Base-by-base conservation (phyloP, 2,797 vertebrate species). In the Micromesistius poutassou region DNA sequence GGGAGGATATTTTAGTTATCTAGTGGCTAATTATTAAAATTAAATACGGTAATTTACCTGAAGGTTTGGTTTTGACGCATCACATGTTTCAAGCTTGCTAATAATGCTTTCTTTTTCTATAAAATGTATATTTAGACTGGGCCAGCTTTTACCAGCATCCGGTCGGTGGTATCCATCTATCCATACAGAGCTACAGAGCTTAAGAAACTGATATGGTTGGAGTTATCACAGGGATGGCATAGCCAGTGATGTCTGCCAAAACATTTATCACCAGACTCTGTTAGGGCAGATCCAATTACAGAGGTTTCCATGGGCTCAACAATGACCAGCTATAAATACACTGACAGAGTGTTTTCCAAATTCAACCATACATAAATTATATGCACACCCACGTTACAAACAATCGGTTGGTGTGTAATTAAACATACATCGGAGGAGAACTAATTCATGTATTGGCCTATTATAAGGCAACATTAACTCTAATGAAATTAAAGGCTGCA, bases 321-420 rank as follows among this genome's bases (percentile, higher is more conserved):
- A 94, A 94, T 94, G 83, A 87, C 79, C 84, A 36, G 85, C 91
- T 94, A 94, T 92, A 94, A 94, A 94, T 94, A 94, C 75, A 87
- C 83, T 77, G 86, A 83, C 74, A 83, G 82, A 90, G 92, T 92
- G 90, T 90, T 94, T 93, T 94, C 92, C 91, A 90, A 89, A 88
- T 78, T 87, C 83, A 78, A 78, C 86, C 87, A 72, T 80, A 85
- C 89, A 76, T 25, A 35, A 74, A 73, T 46, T 12, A 79, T 66
- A 81, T 50, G 77, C 73, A 73, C 73, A 80, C 90, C 86, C 85
- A 89, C 87, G 72, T 80, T 76, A 46, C 74, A 78, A 78, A 81
- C 74, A 71, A 68, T 74, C 35, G 71, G 74, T 75, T 28, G 10
- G 72, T 77, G 76, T 35, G 74, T 25, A 82, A 78, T 72, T 76